Evolutionary conservation across 2,888 invertebrate species (phyloP), one percentile per base, ranked within the genome.

Genomic region (Stramonita haemastoma): DNA sequence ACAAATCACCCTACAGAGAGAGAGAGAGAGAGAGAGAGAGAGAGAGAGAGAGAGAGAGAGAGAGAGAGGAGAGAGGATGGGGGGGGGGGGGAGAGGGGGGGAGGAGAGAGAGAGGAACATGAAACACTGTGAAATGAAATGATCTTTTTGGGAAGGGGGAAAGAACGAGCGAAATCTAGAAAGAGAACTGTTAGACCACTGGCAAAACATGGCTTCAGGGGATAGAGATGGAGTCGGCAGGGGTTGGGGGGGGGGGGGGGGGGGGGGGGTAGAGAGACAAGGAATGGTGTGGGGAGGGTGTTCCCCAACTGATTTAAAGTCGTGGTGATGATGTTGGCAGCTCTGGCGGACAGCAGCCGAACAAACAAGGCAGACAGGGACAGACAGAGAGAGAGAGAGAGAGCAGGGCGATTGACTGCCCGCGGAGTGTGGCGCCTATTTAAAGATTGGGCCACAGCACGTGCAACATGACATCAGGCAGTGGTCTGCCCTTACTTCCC

Each of bases 41-140:
- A 57, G 86, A 86, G 86, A 86, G 86, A 86, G 86, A 86, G 60
- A 60, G 60, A 86, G 86, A 86, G 86, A 86, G 86, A 86, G 86
- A 86, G 8, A 26, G 6, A 29, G n/a, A 66, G 6, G 34, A 15
- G 66, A 66, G 57, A 85, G 29, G 5, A 34, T 15, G 19, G 34
- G 22, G 29, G 46, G 26, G 11, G 46, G 22, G 34, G 29, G 83
- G 6, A 32, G 26, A 29, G 29, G 32, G 32, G 32, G 17, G 32
- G 32, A 17, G 32, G 77, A 77, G 32, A 32, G 29, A 77, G 32
- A 32, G 86, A 56, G 56, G 57, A n/a, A 57, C 60, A 86, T n/a
- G 57, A 22, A n/a, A 26, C 26, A n/a, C 73, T n/a, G 29, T n/a
- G 22, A 60, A 60, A 22, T 19, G 22, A 15, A 60, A 22, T 60